Evolutionary conservation across 2,113 vertebrate genomes (phyloP), one percentile per base, ranked within the genome.

Genomic region (Laticauda colubrina): DNA sequence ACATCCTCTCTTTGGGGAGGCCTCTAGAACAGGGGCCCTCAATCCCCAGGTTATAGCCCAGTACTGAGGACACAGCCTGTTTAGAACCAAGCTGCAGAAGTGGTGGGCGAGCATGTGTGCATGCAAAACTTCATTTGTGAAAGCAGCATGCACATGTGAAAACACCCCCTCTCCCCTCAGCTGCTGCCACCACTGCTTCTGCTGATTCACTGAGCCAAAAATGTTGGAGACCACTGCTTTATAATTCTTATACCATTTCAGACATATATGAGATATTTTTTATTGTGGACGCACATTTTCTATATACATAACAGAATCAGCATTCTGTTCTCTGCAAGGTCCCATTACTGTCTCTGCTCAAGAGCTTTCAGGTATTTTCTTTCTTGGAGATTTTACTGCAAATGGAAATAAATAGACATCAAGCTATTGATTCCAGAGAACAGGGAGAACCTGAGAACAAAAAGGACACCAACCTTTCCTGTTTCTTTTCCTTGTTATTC

Each of bases 171-270:
- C 61, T 61, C 11, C 11, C 3, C 26, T 26, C 10, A 64, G 61
- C 61, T 64, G 26, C 26, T 0, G 0, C 10, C 61, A 29, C 26
- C 24, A 1, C 59, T 61, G 9, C 26, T 29, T 64, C 26, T 10
- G 4, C 1, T 0, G 26, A 29, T 64, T 10, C 0, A 4, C 1
- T 1, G 0, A 64, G 10, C 26, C 59, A 64, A 26, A 64, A 64
- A 64, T 0, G 9, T 29, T 64, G 59, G 10, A 29, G 9, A 29
- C 59, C 3, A 4, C 61, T n/a, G 61, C 61, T 64, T 11, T 23
- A 43, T 34, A 5, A 11, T 39, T 9, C 88, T 39, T 12, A 0
- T 57, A 20, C 20, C 20, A 6, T 39, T 89, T 39, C 21, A 57
- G 20, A 57, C 9, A 39, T 43, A 23, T 23, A 89, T 56, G 55